Base-by-base conservation (phyloP, 2,113 vertebrate species). In the Sceloporus tristichus region DNA sequence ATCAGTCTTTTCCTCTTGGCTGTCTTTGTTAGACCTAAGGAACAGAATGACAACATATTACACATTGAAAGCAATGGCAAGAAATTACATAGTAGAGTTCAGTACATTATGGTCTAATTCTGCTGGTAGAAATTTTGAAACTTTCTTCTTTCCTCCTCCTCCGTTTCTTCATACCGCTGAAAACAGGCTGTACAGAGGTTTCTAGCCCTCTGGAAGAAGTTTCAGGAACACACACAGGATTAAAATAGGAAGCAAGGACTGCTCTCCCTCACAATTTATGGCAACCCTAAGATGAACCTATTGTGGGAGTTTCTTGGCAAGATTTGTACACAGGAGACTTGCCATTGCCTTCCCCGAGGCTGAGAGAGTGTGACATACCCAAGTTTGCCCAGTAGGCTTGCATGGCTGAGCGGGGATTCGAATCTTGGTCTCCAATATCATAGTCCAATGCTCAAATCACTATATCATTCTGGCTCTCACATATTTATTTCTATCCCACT, bases 11-110 rank as follows among this genome's bases (percentile, higher is more conserved):
- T 2, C 88, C 38, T 38, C 70, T 68, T 27, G 48, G 23, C 21
- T 89, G 23, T 89, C 70, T 56, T 85, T 54, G n/a, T 71, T 38
- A 65, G 59, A 85, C 13, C 88, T 89, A 70, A 68, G 48, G 10
- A 82, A 74, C 9, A 38, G 10, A 81, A 68, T 71, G 23, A 40
- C n/a, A 21, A 40, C 48, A 18, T 53, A 84, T 40, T 21, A 66
- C 53, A 19, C 21, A 14, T 40, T 68, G 6, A 38, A 42, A 38
- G 27, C 38, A 75, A 66, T 5, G 65, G 73, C 29, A 77, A 54
- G 29, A 11, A 70, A 79, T 11, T 25, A 4, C 78, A 53, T 27
- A 56, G 5, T 27, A 11, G n/a, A 81, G 59, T 21, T 3, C 54
- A 38, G 21, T 19, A 62, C 9, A 23, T 71, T 84, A 54, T 71